phyloP scores from a whole-genome alignment of 92 coral and sea anemone species.

The Zoanthus sociatus region DNA sequence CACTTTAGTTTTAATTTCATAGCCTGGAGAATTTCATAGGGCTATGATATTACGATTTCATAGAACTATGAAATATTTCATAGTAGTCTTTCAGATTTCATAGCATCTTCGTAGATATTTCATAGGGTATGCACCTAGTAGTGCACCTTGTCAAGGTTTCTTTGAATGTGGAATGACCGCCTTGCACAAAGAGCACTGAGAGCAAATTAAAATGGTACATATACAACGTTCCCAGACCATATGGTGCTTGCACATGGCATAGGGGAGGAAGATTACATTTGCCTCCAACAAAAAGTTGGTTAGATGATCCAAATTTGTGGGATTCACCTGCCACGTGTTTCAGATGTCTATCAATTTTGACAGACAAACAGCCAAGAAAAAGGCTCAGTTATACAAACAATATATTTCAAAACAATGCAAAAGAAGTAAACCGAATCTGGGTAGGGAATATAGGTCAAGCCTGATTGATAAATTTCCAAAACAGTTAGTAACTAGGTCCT shows the following conservation, averaged over 20 bases:
- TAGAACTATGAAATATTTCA: too few species aligned
- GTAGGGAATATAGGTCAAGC: too few species aligned
- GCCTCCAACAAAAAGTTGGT: conserved; percentile 32
- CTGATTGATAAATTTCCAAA: too few species aligned
- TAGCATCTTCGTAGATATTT: too few species aligned
- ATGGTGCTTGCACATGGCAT: conserved; percentile 7
- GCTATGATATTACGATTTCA: too few species aligned
- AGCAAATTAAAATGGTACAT: conserved; percentile 47
- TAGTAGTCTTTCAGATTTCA: too few species aligned
- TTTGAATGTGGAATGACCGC: conserved; percentile 44
- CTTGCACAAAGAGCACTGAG: conserved; percentile 51
- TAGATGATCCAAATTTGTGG: conserved; percentile 24
- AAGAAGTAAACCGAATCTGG: conserved; percentile 17
- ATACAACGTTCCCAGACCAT: conserved; percentile 13
- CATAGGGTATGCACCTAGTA: too few species aligned
- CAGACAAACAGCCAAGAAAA: conserved; percentile 28
- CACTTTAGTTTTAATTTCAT: too few species aligned
- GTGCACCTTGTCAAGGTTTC: too few species aligned
- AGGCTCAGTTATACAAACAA: conserved; percentile 25
- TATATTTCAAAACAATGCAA: conserved; percentile 20
- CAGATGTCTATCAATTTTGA: conserved; percentile 26
- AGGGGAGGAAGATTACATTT: conserved; percentile 31
- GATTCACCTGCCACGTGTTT: conserved; percentile 35
- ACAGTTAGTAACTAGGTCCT: too few species aligned
- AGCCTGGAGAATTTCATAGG: too few species aligned